These are phyloP conservation scores for Sarcophaga caerulescens DNA, from an alignment of 2,888 invertebrate species.

Conservation along the genomic window DNA sequence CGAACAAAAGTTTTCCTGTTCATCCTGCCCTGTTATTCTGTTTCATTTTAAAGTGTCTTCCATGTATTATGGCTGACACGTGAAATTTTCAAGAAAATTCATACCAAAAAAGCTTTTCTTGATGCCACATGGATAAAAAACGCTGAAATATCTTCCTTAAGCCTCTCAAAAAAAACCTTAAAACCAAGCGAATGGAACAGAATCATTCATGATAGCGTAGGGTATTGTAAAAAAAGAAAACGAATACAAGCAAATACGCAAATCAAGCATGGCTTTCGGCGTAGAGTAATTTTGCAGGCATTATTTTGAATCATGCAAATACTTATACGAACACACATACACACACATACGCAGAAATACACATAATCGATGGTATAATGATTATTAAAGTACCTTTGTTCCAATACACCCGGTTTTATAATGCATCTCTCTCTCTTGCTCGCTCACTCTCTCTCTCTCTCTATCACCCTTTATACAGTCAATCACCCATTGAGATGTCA, in stretches of 20 bases:
- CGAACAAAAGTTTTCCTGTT: too few relatives aligned
- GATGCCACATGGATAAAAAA: too few relatives aligned
- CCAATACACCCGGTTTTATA: conserved; percentile 12
- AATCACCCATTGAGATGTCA: conserved; percentile 58
- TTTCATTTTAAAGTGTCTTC: too few relatives aligned
- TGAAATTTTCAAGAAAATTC: too few relatives aligned
- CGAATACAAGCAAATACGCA: conserved; percentile 3
- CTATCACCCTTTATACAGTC: neutral
- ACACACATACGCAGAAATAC: neutral
- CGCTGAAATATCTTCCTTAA: too few relatives aligned
- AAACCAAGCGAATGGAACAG: too few relatives aligned
- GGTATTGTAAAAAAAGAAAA: neutral
- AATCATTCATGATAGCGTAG: neutral
- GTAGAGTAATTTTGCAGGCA: conserved; percentile 35
- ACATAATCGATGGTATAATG: neutral
- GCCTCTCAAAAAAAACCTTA: too few relatives aligned
- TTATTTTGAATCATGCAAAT: conserved; percentile 36
- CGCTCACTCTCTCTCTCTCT: neutral
- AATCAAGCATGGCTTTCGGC: conserved; percentile 61
- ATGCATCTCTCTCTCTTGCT: neutral
- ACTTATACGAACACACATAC: neutral
- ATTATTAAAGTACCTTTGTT: conserved; percentile 36
- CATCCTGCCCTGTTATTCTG: too few relatives aligned
- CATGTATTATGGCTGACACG: too few relatives aligned
- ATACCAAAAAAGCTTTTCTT: too few relatives aligned